Base-by-base conservation (phyloP, 1,140 invertebrate species). In the Drosophila seguyi region DNA sequence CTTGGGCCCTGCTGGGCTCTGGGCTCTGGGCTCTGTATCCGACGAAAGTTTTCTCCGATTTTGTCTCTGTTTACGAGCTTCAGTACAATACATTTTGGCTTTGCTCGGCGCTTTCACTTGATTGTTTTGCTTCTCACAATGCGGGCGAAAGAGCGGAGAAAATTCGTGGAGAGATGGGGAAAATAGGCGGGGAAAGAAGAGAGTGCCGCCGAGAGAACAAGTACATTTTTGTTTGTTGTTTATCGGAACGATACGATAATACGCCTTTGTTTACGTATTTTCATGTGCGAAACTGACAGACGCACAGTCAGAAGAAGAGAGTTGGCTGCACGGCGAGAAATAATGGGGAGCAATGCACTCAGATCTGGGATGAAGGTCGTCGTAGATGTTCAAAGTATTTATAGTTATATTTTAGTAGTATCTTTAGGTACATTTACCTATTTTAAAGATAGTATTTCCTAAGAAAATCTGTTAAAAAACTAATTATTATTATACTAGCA, bases 211-310 rank as follows among this genome's bases (percentile, higher is more conserved):
- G 22, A 57, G 80, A 79, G 58, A 83, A 79, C 48, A 84, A 69
- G 66, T 80, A 57, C 31, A 42, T 14, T 63, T 61, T 77, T 84
- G 72, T 84, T 87, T 84, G 72, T 65, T 87, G 84, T 87, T 90
- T 90, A 90, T 90, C 83, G 79, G 83, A 77, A 60, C 61, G 75
- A 79, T 79, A 60, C 65, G 75, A 79, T 79, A 75, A 74, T 76
- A 79, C 50, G 75, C 80, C 79, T 87, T 88, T 87, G 83, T 87
- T 87, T 87, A 87, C 83, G 76, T 80, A 88, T 87, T 84, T 80
- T 80, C 42, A 62, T 87, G 71, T 88, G 84, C 83, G 29, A 87
- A 86, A 73, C 80, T 77, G 62, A 65, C 72, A 57, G 48, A 42
- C 41, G 25, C 56, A 61, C 47, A 72, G 60, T 31, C 50, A 47